Base-by-base conservation (phyloP, 2,113 vertebrate genomes). In the Cyphomyrus plagiostoma region DNA sequence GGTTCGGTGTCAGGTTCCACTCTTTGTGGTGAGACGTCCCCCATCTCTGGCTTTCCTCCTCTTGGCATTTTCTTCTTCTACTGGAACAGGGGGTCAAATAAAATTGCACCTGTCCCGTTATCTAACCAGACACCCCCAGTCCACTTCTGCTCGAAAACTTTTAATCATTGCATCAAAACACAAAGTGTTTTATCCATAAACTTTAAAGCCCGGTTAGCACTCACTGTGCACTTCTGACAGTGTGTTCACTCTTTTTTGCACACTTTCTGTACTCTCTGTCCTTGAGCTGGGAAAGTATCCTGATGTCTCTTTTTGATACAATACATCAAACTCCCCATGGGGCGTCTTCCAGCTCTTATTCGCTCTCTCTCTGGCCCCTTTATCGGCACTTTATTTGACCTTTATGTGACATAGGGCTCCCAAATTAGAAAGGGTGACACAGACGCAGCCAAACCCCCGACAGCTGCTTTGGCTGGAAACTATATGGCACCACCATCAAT, bases 391-490 rank as follows among this genome's bases (percentile, higher is more conserved):
- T 94, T 93, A 94, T 95, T 94, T 96, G 95, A 96, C 95, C 96
- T 95, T 96, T 95, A 58, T 58, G 92, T 94, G 92, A 95, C 95
- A 94, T 93, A 92, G 88, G 26, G 80, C 62, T 94, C 95, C 94
- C 58, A 87, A 96, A 96, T 96, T 96, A 96, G 95, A 94, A 92
- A 66, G 45, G 89, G 91, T 94, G 93, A 94, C 92, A 94, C 87
- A 91, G 93, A 90, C 90, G 8, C 91, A 88, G 90, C 88, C 92
- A 93, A 92, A 62, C 52, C 87, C 86, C 39, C 19, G 94, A 93
- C 95, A 96, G 96, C 95, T 96, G 96, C 93, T 39, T 94, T 93
- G 94, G 93, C 93, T 95, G 92, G 93, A 94, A 93, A 95, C 94
- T 83, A 86, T 83, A 92, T 91, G 91, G 92, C 92, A 93, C 89